Conservation (phyloP, 1,140 invertebrate species). For the Camponotus floridanus region DNA sequence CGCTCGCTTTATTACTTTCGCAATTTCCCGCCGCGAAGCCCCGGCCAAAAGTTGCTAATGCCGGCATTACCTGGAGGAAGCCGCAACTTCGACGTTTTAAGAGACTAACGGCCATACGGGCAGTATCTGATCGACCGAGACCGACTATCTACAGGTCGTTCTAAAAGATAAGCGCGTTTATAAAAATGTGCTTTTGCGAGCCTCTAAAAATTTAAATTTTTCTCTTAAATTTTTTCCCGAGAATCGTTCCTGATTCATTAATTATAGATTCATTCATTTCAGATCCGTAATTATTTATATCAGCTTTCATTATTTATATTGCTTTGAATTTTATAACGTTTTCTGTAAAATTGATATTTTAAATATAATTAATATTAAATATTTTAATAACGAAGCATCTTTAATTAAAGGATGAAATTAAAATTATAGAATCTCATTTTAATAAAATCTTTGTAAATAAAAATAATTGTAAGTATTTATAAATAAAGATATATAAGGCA, state of each 20-base stretch:
- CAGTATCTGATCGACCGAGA: conserved; percentile 13
- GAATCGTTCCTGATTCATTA: not conserved
- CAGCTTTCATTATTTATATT: too few relatives aligned
- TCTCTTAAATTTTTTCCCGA: too few relatives aligned
- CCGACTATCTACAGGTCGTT: conserved; percentile 46
- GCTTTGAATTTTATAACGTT: not conserved
- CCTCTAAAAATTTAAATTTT: not conserved
- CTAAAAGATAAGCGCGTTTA: conserved; percentile 9
- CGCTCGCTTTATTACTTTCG: conserved; percentile 52
- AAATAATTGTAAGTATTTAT: not conserved
- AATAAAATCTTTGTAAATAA: not conserved
- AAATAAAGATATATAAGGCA: not conserved
- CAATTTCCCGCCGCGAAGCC: conserved; percentile 48
- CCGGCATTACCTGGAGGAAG: conserved; percentile 38
- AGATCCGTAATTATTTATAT: not conserved
- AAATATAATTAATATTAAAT: not conserved
- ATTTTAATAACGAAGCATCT: not conserved
- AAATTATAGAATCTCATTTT: not conserved
- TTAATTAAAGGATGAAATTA: not conserved
- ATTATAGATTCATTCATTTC: not conserved
- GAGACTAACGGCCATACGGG: conserved; percentile 58
- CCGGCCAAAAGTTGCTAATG: conserved; percentile 56
- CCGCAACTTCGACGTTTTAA: conserved; percentile 56
- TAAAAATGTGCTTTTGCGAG: not conserved
- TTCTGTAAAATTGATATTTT: not conserved